phyloP scores from a whole-genome alignment of 2,888 invertebrate genomes.

The Osedax fenrisi region DNA sequence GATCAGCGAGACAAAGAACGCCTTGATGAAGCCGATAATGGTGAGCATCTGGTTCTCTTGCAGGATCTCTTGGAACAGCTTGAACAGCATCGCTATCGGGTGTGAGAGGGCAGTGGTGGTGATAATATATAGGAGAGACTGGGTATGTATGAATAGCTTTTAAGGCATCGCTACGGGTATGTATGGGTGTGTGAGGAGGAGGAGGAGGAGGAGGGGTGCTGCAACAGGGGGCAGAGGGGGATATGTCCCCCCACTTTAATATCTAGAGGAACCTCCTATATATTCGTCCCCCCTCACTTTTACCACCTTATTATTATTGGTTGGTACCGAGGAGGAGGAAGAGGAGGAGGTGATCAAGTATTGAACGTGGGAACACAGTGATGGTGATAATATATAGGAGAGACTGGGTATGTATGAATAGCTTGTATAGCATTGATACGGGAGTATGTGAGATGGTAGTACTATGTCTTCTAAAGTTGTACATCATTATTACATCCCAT shows the following conservation, averaged over 20 bases:
- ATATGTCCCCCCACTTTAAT: no score
- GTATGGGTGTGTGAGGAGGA: no score
- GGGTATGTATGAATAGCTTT: background rate
- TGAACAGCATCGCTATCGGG: background rate
- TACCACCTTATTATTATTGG: no score
- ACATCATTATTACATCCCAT: no score
- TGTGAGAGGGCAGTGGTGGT: background rate
- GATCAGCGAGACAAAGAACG: background rate
- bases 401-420: background rate
- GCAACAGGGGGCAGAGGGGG: no score
- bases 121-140: background rate
- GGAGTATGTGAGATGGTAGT: no score
- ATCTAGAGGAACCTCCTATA: no score
- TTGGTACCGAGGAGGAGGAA: no score
- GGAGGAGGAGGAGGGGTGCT: no score
- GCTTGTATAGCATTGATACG: background rate
- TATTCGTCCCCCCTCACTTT: no score
- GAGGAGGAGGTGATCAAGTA: background rate
- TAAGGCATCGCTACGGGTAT: no score
- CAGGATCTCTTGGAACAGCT: background rate
- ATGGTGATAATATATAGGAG: background rate
- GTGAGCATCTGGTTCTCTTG: background rate
- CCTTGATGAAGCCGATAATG: background rate
- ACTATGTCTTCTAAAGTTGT: no score
- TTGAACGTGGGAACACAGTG: background rate